Base-by-base conservation (phyloP, 2,888 invertebrate genomes). In the Unio pictorum region DNA sequence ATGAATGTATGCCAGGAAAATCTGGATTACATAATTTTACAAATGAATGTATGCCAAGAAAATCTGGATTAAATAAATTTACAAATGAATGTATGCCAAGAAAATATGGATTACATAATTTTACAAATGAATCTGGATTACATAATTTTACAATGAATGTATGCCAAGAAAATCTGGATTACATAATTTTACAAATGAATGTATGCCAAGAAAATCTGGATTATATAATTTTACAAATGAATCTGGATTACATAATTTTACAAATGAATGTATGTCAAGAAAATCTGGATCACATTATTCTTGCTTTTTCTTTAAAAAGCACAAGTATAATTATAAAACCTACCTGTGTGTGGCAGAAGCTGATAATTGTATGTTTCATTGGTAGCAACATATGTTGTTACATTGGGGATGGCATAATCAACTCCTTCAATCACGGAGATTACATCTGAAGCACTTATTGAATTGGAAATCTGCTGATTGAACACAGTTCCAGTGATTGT, bases 341-440 rank as follows among this genome's bases (percentile, higher is more conserved):
- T 72, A 87, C 88, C 88, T 79, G 86, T 82, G 58, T 86, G 86
- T 3, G 84, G 82, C 58, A 64, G 64, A 15, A 86, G 69, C 6
- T 62, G 26, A 62, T 84, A 77, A 7, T 61, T 57, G 1, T 73
- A 68, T 0, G 60, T 2, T 0, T 68, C 67, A 4, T 73, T 74
- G 7, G 82, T 81, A 11, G 66, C 74, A 3, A 72, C 69, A 67
- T 76, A 86, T 5, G 8, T 54, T 11, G 79, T 74, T 0, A 76
- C 63, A 15, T 71, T 64, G 7, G 84, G 68, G 55, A 79, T 74
- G n/a, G 83, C 75, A n/a, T 67, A 69, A 76, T 87, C 82, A 20
- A 88, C 83, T 1, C 86, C 87, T 61, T 85, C 83, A 8, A 81
- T 68, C 1, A 85, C 81, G 4, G 60, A 61, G 6, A 84, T 71